Evolutionary conservation across 2,888 invertebrate species (phyloP), one percentile per base, ranked within the genome.

Genomic region (Oscheius sp.): DNA sequence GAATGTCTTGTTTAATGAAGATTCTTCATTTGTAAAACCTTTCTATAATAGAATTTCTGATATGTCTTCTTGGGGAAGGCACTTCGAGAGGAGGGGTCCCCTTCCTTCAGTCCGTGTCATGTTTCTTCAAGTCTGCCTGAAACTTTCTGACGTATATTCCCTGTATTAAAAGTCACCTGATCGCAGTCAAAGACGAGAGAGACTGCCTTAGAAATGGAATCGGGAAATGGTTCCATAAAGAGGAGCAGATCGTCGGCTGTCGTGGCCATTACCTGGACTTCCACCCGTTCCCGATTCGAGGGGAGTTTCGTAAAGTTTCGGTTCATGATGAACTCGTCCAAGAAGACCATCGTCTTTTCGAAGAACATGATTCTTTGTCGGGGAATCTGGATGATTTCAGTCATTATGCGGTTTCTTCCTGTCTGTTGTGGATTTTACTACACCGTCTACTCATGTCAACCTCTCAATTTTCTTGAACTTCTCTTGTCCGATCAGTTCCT

Each of bases 241-340:
- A 74, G 66, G 7, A 68, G 68, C 29, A 58, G n/a, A 37, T 73
- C 58, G 21, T 73, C 73, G 1, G 47, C 57, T 13, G 63, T 57
- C 13, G 63, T 50, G 42, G 58, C 58, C 57, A 74, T 74, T 2
- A 74, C 66, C 13, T 74, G 74, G 29, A 68, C 74, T 35, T 58
- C 58, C 1, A 74, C 51, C 48, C 68, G 11, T 50, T 74, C 68
- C 35, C 73, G 65, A 2, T 62, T 62, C 9, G 78, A 72, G 4
- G 87, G 87, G 11, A 77, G 78, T 63, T 84, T 77, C 50, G 77
- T 74, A 55, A 83, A 77, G 21, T 73, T 83, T 33, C 80, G 77
- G 57, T 85, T 83, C 48, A 80, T 79, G 65, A 88, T 88, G 70
- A 81, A 88, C 63, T 84, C 86, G 66, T 88, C 88, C 71, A 88